Conservation (phyloP, 30 jellyfish, hydroid and myxozoan species). For the Cassiopea andromeda region DNA sequence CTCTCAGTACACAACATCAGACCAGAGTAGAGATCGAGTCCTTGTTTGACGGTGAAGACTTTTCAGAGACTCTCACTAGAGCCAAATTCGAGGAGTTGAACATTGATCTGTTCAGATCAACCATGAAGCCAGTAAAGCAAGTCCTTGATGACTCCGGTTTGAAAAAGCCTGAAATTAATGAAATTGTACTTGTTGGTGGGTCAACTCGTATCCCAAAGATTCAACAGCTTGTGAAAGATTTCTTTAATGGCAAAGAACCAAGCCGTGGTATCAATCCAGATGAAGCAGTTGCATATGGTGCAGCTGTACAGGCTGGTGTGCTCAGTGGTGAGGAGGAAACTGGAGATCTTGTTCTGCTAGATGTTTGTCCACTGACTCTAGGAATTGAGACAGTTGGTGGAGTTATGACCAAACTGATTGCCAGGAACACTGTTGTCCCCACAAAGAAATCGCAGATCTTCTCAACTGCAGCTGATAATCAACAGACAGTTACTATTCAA, state of each 20-base stretch:
- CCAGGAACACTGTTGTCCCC: conserved; percentile 99
- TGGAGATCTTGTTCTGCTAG: conserved; percentile 97
- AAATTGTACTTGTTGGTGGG: conserved; percentile 99
- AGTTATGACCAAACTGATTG: conserved; percentile 98
- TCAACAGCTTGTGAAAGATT: conserved; percentile 85
- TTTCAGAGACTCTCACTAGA: conserved; percentile 98
- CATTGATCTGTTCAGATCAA: conserved; percentile 85
- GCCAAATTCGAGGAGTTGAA: conserved; percentile 98
- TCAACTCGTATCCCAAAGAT: conserved; percentile 99
- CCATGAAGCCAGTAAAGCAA: conserved; percentile 89
- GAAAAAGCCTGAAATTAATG: conserved; percentile 83
- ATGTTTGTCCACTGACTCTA: conserved; percentile 98
- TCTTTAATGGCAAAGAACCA: conserved; percentile 98
- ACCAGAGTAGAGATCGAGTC: conserved; percentile 98
- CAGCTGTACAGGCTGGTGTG: conserved; percentile 99
- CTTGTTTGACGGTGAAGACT: conserved; percentile 95
- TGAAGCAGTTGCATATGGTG: conserved; percentile 99
- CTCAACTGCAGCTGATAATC: conserved; percentile 99
- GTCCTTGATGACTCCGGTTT: conserved; percentile 98
- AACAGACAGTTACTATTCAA: conserved; percentile 98
- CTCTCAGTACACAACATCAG: conserved; percentile 99
- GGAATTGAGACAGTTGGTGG: conserved; percentile 99
- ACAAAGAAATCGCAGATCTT: conserved; percentile 99
- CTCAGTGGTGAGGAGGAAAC: conserved; percentile 99
- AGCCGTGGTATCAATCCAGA: conserved; percentile 99